Percentiles rank a stretch among this genome's conserved stretches.
Conservation (phyloP, 2,888 invertebrate genomes). For the Drosophila imparisetae region DNA sequence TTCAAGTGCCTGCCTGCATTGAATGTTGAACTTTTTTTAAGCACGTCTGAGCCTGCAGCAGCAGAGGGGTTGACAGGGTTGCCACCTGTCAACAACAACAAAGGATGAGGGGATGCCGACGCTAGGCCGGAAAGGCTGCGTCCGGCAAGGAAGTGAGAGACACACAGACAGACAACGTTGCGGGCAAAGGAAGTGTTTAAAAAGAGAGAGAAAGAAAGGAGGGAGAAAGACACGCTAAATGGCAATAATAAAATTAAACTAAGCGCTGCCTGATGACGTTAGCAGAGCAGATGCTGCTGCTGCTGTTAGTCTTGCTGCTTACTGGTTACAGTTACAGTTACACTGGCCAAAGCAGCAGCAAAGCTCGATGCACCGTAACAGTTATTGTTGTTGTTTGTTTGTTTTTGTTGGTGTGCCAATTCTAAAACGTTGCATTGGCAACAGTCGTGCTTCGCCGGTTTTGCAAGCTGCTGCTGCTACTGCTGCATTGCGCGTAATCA, state of each 20-base stretch:
- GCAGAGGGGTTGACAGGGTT: conserved; percentile 37
- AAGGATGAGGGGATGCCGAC: conserved; percentile 34
- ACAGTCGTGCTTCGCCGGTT: conserved; percentile 82
- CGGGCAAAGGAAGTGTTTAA: conserved; percentile 73
- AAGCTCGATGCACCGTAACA: conserved; percentile 69
- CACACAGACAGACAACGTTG: conserved; percentile 32
- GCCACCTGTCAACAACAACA: conserved; percentile 61
- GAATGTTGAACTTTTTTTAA: conserved; percentile 9
- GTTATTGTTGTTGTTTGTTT: conserved; percentile 44
- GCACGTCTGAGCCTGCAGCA: conserved; percentile 11
- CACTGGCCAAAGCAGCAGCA: conserved; percentile 38
- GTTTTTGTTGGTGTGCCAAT: conserved; percentile 75
- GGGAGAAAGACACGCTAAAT: conserved; percentile 39
- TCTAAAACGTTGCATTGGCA: conserved; percentile 79
- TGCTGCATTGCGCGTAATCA: conserved; percentile 80
- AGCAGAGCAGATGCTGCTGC: conserved; percentile 17
- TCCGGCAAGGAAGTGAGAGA: conserved; percentile 68
- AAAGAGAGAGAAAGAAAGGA: conserved; percentile 20
- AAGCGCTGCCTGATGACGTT: conserved; percentile 26
- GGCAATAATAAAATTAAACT: conserved; percentile 30
- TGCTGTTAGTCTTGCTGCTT: conserved; percentile 31
- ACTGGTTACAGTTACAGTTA: conserved; percentile 55
- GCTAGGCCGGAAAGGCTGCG: conserved; percentile 60
- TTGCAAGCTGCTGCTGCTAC: conserved; percentile 56
- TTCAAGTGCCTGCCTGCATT: conserved; percentile 22